phyloP scores from a whole-genome alignment of 2,113 vertebrate genomes.

The Onychostoma macrolepis region DNA sequence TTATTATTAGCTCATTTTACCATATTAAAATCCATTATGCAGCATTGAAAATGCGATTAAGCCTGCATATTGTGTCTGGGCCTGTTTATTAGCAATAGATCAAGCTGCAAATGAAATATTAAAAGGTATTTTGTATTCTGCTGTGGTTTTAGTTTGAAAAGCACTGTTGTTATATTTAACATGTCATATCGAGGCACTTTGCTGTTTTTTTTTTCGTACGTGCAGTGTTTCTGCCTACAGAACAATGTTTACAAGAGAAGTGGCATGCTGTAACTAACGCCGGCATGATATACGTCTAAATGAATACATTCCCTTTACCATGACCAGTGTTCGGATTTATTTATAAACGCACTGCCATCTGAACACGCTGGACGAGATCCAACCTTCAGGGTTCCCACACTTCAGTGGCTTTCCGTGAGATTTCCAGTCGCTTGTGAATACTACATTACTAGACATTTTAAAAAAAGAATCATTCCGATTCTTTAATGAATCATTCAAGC shows the following conservation, averaged over 20 bases:
- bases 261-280: slow-evolving; percentile 26
- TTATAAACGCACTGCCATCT: slow-evolving; percentile 56
- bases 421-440: neutral
- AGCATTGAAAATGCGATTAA: neutral
- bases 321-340: neutral
- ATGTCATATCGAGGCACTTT: slow-evolving; percentile 39
- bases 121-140: neutral
- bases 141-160: slow-evolving; percentile 3
- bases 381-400: slow-evolving; percentile 15
- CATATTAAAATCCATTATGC: neutral
- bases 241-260: slow-evolving; percentile 54
- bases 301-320: slow-evolving; percentile 5
- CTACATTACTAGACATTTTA: no score
- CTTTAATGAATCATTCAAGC: neutral
- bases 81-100: neutral
- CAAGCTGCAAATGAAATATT: neutral
- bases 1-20: neutral
- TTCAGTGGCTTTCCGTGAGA: neutral
- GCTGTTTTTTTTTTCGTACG: slow-evolving; percentile 19
- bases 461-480: neutral
- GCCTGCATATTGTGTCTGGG: neutral
- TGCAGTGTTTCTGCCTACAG: slow-evolving; percentile 45
- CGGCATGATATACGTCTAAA: neutral
- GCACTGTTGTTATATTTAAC: slow-evolving; percentile 13
- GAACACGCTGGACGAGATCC: neutral